Evolutionary conservation across 2,113 vertebrate genomes (phyloP), one percentile per base, ranked within the genome.

Genomic region (Tetrao urogallus): DNA sequence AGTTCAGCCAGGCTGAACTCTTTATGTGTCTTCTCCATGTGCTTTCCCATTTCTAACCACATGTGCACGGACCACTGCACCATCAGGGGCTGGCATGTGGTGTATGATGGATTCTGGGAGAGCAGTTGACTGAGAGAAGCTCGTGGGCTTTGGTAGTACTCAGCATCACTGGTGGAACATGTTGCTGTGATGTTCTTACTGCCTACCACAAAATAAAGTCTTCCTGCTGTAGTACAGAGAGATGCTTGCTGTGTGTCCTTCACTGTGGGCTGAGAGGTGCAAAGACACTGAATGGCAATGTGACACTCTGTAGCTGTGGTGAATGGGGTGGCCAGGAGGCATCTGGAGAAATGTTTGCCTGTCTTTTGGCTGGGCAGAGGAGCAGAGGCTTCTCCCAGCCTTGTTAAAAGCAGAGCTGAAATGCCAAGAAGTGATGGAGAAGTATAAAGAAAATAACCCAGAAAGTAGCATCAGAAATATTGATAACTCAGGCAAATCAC

Each of bases 281-380:
- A 79, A 73, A 97, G 92, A 76, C 79, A 30, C n/a, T 3, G 81
- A 82, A 85, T 89, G 92, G 94, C 94, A 91, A 28, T 25, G 21
- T 64, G 78, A 79, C 40, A 83, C 12, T 27, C 57, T 8, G 54
- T 52, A 92, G 19, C 32, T 82, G 88, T 77, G 79, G 54, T 34
- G 54, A 92, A 90, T 80, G 90, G 78, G 80, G 87, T 88, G 94
- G 94, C 90, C 95, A 95, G 67, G 60, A 87, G 82, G 70, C 85
- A 90, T 85, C 92, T 40, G 21, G 85, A 89, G 88, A 34, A 40
- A 38, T 4, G 47, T 64, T 96, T 3, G 4, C 56, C 67, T 47
- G 22, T 58, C 2, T 0, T 0, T 14, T 13, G 34, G 20, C 52
- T 60, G n/a, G 77, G 25, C 5, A 28, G 67, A 77, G 38, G n/a